These are phyloP conservation scores for Diplolepis rosae DNA, from an alignment of 2,888 invertebrate species.

Conservation along the genomic window DNA sequence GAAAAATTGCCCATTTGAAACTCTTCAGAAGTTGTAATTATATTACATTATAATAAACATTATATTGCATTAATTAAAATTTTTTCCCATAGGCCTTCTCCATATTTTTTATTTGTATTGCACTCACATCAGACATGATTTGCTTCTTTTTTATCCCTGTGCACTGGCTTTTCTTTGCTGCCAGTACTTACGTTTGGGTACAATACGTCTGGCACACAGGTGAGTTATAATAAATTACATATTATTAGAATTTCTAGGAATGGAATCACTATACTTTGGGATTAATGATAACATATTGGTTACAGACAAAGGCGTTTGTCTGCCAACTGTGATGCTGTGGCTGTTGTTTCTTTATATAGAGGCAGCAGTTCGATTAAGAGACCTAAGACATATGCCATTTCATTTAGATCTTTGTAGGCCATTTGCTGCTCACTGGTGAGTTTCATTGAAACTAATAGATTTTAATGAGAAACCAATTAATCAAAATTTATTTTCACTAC, in stretches of 20 bases:
- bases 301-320: constrained; percentile 91
- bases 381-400: constrained; percentile 87
- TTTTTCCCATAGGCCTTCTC: constrained; percentile 89
- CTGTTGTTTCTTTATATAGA: constrained; percentile 95
- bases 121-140: constrained; percentile 97
- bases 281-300: constrained; percentile 31
- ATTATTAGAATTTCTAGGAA: constrained; percentile 1
- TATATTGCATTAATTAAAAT: constrained; percentile 29
- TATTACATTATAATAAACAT: not conserved
- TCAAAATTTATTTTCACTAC: not conserved
- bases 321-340: constrained; percentile 96
- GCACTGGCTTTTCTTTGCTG: constrained; percentile 97
- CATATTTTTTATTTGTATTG: constrained; percentile 97
- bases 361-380: constrained; percentile 89
- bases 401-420: constrained; percentile 94
- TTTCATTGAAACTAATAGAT: constrained; percentile 34
- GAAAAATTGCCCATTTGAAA: constrained; percentile 71
- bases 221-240: constrained; percentile 67
- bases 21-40: too few species aligned
- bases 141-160: constrained; percentile 99
- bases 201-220: constrained; percentile 99
- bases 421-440: constrained; percentile 96
- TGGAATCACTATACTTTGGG: not conserved
- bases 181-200: constrained; percentile 99
- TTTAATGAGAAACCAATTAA: too few species aligned